phyloP scores from a whole-genome alignment of 2,797 vertebrate genomes.

The Arnoldichthys spilopterus region DNA sequence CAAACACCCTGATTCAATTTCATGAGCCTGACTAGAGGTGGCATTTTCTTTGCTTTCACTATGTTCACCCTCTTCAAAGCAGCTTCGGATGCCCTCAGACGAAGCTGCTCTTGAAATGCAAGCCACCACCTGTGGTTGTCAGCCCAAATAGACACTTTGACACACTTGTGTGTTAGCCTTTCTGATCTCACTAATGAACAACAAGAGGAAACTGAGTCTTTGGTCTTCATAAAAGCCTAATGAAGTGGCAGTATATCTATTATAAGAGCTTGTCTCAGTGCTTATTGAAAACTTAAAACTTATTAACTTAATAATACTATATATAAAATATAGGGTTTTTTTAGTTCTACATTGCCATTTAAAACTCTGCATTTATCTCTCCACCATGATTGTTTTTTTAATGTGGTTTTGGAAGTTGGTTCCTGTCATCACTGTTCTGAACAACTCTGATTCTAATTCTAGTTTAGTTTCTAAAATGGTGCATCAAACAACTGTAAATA shows the following conservation, averaged over 20 bases:
- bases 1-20: conserved; percentile 49
- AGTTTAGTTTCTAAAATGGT: no score
- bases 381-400: no score
- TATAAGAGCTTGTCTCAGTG: not conserved
- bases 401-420: no score
- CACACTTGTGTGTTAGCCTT: not conserved
- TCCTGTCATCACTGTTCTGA: no score
- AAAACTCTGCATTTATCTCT: no score
- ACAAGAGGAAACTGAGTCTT: conserved; percentile 11
- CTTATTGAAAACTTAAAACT: conserved; percentile 12
- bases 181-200: conserved; percentile 27
- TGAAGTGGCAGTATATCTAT: not conserved
- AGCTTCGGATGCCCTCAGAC: conserved; percentile 5
- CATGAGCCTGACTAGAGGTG: conserved; percentile 46
- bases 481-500: no score
- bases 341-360: no score
- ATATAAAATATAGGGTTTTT: no score
- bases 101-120: conserved; percentile 37
- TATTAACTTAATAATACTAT: no score
- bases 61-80: conserved; percentile 25
- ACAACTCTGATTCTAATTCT: no score
- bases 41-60: conserved; percentile 46
- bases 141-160: conserved; percentile 22
- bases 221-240: conserved; percentile 11
- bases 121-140: conserved; percentile 38